phyloP scores from a whole-genome alignment of 2,888 invertebrate species.

The Apamea sordens region DNA sequence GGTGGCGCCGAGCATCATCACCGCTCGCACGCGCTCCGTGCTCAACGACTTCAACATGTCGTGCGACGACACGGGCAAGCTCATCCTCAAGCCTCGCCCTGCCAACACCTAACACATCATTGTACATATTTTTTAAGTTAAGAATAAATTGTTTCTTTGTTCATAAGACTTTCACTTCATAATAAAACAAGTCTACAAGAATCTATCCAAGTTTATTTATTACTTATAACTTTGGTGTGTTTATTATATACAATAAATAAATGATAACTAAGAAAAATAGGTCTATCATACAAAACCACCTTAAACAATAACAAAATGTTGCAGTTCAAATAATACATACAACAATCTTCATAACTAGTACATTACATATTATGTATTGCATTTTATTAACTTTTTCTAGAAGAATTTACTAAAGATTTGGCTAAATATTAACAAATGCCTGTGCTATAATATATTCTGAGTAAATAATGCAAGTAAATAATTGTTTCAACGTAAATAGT shows the following conservation, averaged over 20 bases:
- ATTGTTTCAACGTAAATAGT: slow-evolving; percentile 54
- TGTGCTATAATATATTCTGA: slow-evolving; percentile 59
- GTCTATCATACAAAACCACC: slow-evolving; percentile 82
- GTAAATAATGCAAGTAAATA: slow-evolving; percentile 54
- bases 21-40: slow-evolving; percentile 96
- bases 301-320: slow-evolving; percentile 75
- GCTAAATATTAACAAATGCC: slow-evolving; percentile 75
- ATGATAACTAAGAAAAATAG: slow-evolving; percentile 82
- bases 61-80: slow-evolving; percentile 98
- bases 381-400: slow-evolving; percentile 61
- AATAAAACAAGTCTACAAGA: slow-evolving; percentile 84
- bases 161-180: slow-evolving; percentile 42
- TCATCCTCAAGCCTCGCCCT: slow-evolving; percentile 97
- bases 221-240: slow-evolving; percentile 90
- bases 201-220: slow-evolving; percentile 88
- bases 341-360: slow-evolving; percentile 70
- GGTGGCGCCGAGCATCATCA: slow-evolving; percentile 98
- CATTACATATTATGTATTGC: slow-evolving; percentile 53
- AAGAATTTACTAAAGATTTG: slow-evolving; percentile 78
- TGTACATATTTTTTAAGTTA: slow-evolving; percentile 79
- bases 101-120: slow-evolving; percentile 76
- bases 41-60: slow-evolving; percentile 99
- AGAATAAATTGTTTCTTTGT: slow-evolving; percentile 77
- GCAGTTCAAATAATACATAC: slow-evolving; percentile 70
- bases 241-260: slow-evolving; percentile 89